Evolutionary conservation across 2,888 invertebrate species (phyloP), one percentile per base, ranked within the genome.

Genomic region (Noctua janthe): DNA sequence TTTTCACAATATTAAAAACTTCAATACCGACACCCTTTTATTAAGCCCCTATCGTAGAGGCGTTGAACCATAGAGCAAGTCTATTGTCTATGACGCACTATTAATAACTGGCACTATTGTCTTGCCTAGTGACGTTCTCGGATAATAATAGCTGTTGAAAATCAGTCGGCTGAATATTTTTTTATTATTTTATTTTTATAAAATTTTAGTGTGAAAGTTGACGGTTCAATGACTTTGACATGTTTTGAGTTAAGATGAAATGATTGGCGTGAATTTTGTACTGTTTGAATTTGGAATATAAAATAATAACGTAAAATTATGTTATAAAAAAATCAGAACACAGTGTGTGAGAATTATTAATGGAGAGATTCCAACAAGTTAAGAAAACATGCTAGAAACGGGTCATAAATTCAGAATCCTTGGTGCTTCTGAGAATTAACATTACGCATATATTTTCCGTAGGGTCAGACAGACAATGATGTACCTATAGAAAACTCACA

Each of bases 21-120:
- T 83, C 74, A 87, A 82, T 84, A 82, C 76, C 84, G 66, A 88
- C 80, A 78, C 81, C 77, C 90, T 70, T 82, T 86, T 89, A 90
- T 89, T 82, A 83, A 85, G 84, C 90, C 87, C 90, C 85, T 90
- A 83, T 85, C 84, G 74, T 79, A 88, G 85, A 91, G 92, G 91
- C 91, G 92, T 91, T 88, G 90, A 89, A 91, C 91, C 91, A 91
- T 90, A 91, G 90, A 88, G 79, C 78, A 89, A 87, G 74, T 88
- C 89, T 85, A 84, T 91, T 91, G 91, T 91, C 91, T 91, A 91
- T 91, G 88, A 89, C 82, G 78, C 51, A 79, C 86, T 89, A 89
- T 89, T 89, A 88, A 90, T 89, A 90, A 87, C 83, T 74, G 71
- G 82, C 67, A 88, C 85, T 88, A 90, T 91, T 91, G 86, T 87